phyloP scores from a whole-genome alignment of 1,140 invertebrate species.

The Hycleus phaleratus region DNA sequence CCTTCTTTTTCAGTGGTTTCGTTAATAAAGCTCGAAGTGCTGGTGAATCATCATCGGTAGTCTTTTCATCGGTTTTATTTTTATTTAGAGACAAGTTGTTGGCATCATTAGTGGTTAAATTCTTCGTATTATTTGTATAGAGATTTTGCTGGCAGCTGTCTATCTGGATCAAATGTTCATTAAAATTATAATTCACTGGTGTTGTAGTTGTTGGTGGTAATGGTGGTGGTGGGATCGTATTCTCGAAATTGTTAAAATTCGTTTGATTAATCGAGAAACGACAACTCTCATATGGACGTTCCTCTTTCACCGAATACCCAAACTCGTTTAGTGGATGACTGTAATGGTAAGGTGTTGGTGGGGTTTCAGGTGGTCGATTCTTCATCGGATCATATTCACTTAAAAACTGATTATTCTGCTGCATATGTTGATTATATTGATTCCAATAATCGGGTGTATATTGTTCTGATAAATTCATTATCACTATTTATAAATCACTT shows the following conservation, averaged over 20 bases:
- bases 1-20: conserved; percentile 42
- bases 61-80: conserved; percentile 6
- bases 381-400: background rate
- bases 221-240: conserved; percentile 2
- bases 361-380: background rate
- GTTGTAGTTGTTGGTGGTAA: background rate
- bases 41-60: conserved; percentile 32
- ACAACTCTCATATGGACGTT: conserved; percentile 12
- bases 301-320: conserved; percentile 11
- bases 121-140: conserved; percentile 11
- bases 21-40: conserved; percentile 44
- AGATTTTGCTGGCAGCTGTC: conserved; percentile 20
- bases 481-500: background rate
- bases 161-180: conserved; percentile 11
- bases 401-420: conserved; percentile 8
- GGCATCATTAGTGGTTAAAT: conserved; percentile 15
- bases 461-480: conserved; percentile 6
- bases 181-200: conserved; percentile 12
- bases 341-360: background rate
- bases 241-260: conserved; percentile 18
- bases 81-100: conserved; percentile 4
- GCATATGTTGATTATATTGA: conserved; percentile 6
- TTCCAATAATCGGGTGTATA: conserved; percentile 13
- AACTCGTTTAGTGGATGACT: too few relatives aligned
- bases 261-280: conserved; percentile 12